A percentile compares a stretch with the other conserved stretches of the same genome.
phyloP scores from a whole-genome alignment of 2,797 vertebrate species.

The Clamator glandarius region DNA sequence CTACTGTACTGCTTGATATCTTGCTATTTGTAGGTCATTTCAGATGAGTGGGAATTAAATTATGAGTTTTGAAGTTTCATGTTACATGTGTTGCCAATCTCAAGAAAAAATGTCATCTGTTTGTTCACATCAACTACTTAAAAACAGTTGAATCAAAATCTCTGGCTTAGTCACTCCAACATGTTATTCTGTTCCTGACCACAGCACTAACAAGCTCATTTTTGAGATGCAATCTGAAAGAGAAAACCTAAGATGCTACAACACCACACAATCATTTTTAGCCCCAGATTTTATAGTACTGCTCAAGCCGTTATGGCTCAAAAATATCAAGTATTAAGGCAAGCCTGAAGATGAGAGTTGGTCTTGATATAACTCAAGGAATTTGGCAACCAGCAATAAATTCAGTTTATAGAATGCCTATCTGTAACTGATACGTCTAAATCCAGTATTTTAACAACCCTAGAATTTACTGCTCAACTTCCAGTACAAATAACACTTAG shows the following conservation, averaged over 20 bases:
- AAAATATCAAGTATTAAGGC: slow-evolving; percentile 37
- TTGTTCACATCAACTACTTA: background rate
- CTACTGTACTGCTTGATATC: background rate
- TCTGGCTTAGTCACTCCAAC: slow-evolving; percentile 19
- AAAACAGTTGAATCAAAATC: background rate
- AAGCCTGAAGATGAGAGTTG: background rate
- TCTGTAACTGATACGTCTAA: background rate
- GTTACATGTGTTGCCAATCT: background rate
- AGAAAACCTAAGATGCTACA: background rate
- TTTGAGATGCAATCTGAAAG: background rate
- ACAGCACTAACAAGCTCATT: slow-evolving; percentile 8
- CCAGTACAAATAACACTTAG: background rate
- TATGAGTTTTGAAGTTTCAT: background rate
- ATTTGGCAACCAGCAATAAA: slow-evolving; percentile 17
- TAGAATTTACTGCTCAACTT: background rate
- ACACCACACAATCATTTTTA: slow-evolving; percentile 16
- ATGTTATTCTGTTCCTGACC: slow-evolving; percentile 31
- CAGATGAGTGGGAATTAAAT: background rate
- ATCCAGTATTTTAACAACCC: background rate
- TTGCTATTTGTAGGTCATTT: background rate
- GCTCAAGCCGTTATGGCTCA: background rate
- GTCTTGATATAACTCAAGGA: slow-evolving; percentile 14
- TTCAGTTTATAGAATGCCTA: background rate
- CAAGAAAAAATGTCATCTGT: background rate
- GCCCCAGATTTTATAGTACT: background rate